Percentiles rank a stretch among this genome's conserved stretches.
phyloP scores from a whole-genome alignment of 2,888 invertebrate genomes.

The Formica aserva region DNA sequence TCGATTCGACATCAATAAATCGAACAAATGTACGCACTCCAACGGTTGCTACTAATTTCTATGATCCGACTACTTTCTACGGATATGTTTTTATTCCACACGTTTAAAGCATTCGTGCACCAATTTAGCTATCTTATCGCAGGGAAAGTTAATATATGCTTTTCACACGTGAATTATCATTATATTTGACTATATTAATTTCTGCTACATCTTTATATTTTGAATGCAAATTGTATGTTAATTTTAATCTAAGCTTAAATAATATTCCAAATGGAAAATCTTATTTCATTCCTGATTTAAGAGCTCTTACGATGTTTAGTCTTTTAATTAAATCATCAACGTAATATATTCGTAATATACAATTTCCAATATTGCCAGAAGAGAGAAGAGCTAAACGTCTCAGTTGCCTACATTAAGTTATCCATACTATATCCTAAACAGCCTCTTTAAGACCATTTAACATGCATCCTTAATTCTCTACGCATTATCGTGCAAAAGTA shows the following conservation, averaged over 20 bases:
- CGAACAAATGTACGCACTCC: neutral
- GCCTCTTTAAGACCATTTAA: neutral
- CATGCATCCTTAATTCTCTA: slow-evolving; percentile 25
- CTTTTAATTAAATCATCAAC: slow-evolving; percentile 2
- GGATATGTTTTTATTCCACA: slow-evolving; percentile 32
- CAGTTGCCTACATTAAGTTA: neutral
- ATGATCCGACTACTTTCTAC: slow-evolving; percentile 49
- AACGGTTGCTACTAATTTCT: slow-evolving; percentile 10
- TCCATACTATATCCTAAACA: slow-evolving; percentile 6
- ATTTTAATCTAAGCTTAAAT: neutral
- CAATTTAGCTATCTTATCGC: slow-evolving; percentile 48
- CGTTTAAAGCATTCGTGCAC: slow-evolving; percentile 34
- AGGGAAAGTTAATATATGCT: slow-evolving; percentile 54
- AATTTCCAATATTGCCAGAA: slow-evolving; percentile 17
- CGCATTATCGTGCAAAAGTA: slow-evolving; percentile 19
- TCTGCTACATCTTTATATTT: neutral
- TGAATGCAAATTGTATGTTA: neutral
- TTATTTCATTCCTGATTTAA: neutral
- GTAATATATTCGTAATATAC: slow-evolving; percentile 10
- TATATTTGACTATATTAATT: neutral
- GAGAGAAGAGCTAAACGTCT: neutral
- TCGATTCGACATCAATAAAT: slow-evolving; percentile 59
- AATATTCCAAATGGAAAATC: slow-evolving; percentile 4
- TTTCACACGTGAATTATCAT: slow-evolving; percentile 25
- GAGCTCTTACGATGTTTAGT: slow-evolving; percentile 9